These are phyloP conservation scores for Diadromus collaris DNA, from an alignment of 2,888 invertebrate species.

Conservation along the genomic window DNA sequence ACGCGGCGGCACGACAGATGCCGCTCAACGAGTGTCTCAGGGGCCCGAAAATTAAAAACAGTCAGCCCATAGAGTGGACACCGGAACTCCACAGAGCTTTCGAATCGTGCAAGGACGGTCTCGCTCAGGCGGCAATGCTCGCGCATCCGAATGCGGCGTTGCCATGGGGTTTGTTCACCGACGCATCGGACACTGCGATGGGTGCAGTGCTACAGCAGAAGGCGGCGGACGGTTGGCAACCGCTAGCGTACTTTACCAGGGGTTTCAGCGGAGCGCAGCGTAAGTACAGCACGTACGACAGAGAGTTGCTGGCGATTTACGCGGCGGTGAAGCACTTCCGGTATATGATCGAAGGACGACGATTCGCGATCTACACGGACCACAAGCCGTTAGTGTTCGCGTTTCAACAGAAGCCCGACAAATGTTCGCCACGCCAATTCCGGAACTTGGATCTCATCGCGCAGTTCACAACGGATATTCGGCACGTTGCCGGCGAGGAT, in stretches of 20 bases:
- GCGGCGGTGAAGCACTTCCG: constrained; percentile 74
- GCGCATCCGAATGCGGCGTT: constrained; percentile 33
- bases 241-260: constrained; percentile 75
- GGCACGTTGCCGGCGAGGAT: constrained; percentile 40
- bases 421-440: constrained; percentile 40
- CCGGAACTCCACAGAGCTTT: constrained; percentile 27
- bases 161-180: constrained; percentile 40
- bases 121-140: constrained; percentile 32
- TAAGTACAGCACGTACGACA: constrained; percentile 76
- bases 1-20: constrained; percentile 51
- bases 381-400: constrained; percentile 55
- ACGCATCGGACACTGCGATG: constrained; percentile 47
- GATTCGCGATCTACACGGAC: constrained; percentile 53
- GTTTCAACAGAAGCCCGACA: constrained; percentile 38
- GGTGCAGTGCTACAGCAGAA: constrained; percentile 38
- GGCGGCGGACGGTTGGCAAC: constrained; percentile 67
- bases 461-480: constrained; percentile 19
- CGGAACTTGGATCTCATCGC: background rate
- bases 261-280: constrained; percentile 71
- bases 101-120: constrained; percentile 1
- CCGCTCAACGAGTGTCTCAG: constrained; percentile 30
- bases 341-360: constrained; percentile 75
- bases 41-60: constrained; percentile 46
- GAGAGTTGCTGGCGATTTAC: constrained; percentile 77
- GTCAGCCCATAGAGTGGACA: constrained; percentile 54